These are phyloP conservation scores for Leptopilina myrica DNA, from an alignment of 2,888 invertebrate genomes.

Conservation along the genomic window DNA sequence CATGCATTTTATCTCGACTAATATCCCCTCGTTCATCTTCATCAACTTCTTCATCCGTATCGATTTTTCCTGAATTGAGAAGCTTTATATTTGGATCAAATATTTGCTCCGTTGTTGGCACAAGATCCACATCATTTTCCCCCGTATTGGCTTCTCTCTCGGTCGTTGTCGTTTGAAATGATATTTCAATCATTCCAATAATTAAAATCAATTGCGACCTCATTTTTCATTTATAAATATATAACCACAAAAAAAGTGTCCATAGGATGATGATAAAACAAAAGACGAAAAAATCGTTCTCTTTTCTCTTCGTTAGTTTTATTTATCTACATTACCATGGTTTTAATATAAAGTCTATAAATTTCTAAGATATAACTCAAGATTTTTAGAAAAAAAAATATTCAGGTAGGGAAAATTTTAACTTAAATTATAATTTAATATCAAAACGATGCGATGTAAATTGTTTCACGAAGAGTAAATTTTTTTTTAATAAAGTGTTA, in stretches of 20 bases:
- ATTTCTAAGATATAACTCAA: no score
- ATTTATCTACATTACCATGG: no score
- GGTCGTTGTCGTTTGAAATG: not conserved
- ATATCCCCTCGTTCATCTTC: slow-evolving; percentile 42
- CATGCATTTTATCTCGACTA: slow-evolving; percentile 71
- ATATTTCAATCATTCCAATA: not conserved
- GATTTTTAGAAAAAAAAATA: no score
- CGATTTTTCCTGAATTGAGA: slow-evolving; percentile 59
- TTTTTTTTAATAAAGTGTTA: no score
- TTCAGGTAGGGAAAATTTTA: no score
- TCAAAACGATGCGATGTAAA: no score
- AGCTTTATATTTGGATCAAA: slow-evolving; percentile 66
- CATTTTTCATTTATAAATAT: not conserved
- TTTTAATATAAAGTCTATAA: no score
- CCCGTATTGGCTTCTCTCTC: slow-evolving; percentile 24
- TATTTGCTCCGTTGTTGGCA: slow-evolving; percentile 64
- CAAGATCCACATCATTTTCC: slow-evolving; percentile 50
- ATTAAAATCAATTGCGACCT: not conserved
- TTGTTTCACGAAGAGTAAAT: no score
- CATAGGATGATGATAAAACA: no score
- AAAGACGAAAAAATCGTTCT: no score
- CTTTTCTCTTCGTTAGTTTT: no score
- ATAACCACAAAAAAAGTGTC: not conserved
- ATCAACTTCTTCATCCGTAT: slow-evolving; percentile 52
- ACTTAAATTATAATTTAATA: no score